phyloP scores from a whole-genome alignment of 1,140 invertebrate species.

The Vanessa atalanta region DNA sequence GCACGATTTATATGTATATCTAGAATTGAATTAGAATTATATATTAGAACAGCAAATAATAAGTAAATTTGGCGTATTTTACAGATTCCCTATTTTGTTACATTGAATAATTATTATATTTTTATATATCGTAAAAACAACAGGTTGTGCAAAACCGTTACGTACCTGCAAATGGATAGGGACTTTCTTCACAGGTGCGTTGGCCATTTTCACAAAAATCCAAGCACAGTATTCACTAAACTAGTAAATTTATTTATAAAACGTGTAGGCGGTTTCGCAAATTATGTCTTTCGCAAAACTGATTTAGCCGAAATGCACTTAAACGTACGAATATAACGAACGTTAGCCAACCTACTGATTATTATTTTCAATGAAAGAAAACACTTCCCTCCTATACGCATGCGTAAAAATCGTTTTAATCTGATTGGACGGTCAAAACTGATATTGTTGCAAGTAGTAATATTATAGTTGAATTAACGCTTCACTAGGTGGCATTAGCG shows the following conservation, averaged over 20 bases:
- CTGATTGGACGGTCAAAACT: slow-evolving; percentile 41
- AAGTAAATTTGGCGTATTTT: not conserved
- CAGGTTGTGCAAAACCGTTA: slow-evolving; percentile 45
- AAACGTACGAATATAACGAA: slow-evolving; percentile 43
- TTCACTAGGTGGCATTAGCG: slow-evolving; percentile 34
- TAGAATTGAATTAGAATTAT: not conserved
- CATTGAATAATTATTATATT: not conserved
- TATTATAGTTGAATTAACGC: not conserved
- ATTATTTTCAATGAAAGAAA: slow-evolving; percentile 65
- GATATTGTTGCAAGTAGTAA: slow-evolving; percentile 25
- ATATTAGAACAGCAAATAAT: not conserved
- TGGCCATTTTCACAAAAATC: slow-evolving; percentile 65
- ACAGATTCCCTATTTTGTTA: not conserved
- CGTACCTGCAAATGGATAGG: slow-evolving; percentile 95
- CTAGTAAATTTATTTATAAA: slow-evolving; percentile 70
- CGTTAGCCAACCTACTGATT: slow-evolving; percentile 56
- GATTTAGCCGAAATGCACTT: slow-evolving; percentile 32
- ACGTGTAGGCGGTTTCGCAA: slow-evolving; percentile 60
- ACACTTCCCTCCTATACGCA: slow-evolving; percentile 64
- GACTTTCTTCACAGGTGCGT: slow-evolving; percentile 92
- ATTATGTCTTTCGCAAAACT: slow-evolving; percentile 53
- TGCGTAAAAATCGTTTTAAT: slow-evolving; percentile 58
- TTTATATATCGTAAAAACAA: slow-evolving; percentile 39
- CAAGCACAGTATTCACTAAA: slow-evolving; percentile 61
- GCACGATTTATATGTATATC: not conserved